Conservation (phyloP, 2,113 vertebrate genomes). For the Stictonetta naevosa region DNA sequence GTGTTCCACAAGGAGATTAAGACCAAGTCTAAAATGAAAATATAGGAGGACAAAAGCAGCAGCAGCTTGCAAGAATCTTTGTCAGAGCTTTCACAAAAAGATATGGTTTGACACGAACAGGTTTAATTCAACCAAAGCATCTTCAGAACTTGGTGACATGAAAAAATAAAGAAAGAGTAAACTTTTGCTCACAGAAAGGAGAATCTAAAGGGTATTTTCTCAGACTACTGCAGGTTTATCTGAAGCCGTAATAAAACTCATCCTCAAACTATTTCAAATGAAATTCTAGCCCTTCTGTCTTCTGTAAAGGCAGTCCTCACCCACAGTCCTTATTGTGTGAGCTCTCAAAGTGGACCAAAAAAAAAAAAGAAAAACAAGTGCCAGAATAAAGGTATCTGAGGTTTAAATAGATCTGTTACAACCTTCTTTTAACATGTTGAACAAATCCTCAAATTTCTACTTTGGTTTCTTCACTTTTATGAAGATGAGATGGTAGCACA, state of each 20-base stretch:
- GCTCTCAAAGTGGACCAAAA: not conserved
- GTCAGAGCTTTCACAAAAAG: slow-evolving; percentile 9
- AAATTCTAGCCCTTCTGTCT: not conserved
- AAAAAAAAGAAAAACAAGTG: not conserved
- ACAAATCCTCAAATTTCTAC: not conserved
- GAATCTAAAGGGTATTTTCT: not conserved
- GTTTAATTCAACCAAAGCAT: slow-evolving; percentile 6
- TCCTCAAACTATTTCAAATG: not conserved
- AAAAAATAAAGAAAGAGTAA: not conserved
- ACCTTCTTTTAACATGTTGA: not conserved
- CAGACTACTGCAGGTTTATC: not conserved
- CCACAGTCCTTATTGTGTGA: not conserved
- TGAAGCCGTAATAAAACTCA: not conserved
- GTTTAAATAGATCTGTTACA: not conserved
- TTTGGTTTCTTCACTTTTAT: slow-evolving; percentile 21
- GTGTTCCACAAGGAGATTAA: slow-evolving; percentile 28
- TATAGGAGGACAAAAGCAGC: slow-evolving; percentile 16
- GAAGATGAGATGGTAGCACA: slow-evolving; percentile 14
- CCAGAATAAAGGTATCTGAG: not conserved
- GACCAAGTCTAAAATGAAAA: not conserved
- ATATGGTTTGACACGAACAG: not conserved
- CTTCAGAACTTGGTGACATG: not conserved
- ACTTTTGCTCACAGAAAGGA: not conserved
- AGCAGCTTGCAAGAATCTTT: slow-evolving; percentile 7
- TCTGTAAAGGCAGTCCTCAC: not conserved